Evolutionary conservation across 2,797 vertebrate species (phyloP).

Genomic region (Poeciliopsis turneri): DNA sequence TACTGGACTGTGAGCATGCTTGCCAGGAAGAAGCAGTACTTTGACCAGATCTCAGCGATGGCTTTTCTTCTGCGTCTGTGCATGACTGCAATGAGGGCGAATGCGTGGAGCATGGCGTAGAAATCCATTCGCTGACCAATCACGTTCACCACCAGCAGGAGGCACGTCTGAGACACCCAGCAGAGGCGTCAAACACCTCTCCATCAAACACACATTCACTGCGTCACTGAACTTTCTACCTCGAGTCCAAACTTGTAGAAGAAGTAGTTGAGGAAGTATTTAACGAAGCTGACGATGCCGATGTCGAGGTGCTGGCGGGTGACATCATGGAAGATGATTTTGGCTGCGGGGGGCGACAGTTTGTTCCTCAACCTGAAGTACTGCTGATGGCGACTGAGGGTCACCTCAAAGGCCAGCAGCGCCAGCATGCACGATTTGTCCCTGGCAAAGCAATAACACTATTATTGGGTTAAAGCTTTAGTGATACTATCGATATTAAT

Average conservation of each 20-base stretch:
- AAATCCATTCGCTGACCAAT: constrained; percentile 99
- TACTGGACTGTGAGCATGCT: constrained; percentile 95
- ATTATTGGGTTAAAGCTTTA: too few species aligned
- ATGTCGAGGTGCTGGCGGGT: constrained; percentile 94
- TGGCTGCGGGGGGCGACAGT: constrained; percentile 87
- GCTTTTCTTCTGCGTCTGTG: constrained; percentile 95
- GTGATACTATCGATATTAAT: too few species aligned
- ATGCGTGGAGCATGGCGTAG: constrained; percentile 94
- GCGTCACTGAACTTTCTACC: constrained; percentile 65
- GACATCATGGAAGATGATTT: constrained; percentile 94
- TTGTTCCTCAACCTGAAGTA: constrained; percentile 94
- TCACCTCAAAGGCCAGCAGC: constrained; percentile 94
- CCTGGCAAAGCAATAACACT: too few species aligned
- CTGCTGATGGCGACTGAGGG: constrained; percentile 94
- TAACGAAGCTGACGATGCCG: constrained; percentile 90
- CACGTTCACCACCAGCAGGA: constrained; percentile 93
- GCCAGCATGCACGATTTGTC: too few species aligned
- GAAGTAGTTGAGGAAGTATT: constrained; percentile 98
- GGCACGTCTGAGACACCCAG: constrained; percentile 86
- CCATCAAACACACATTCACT: background rate
- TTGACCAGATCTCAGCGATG: constrained; percentile 97
- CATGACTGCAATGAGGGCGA: constrained; percentile 90
- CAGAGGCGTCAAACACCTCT: background rate
- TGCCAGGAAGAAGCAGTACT: constrained; percentile 97
- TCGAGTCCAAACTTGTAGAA: constrained; percentile 99